These are phyloP conservation scores for Bolborhynchus lineola DNA, from an alignment of 2,113 vertebrate genomes.

Conservation along the genomic window DNA sequence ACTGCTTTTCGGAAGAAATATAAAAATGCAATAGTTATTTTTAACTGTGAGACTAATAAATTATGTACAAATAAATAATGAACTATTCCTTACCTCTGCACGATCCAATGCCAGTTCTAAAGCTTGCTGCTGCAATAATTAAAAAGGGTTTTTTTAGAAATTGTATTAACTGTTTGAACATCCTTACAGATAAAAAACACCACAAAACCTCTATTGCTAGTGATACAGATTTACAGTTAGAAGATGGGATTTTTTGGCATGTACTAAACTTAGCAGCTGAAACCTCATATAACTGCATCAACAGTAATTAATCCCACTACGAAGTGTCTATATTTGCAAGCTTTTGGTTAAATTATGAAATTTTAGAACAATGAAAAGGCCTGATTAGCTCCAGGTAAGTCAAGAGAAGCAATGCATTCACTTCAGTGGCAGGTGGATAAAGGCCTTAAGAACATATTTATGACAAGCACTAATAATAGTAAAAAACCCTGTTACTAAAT, in stretches of 20 bases:
- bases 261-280: neutral
- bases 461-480: neutral
- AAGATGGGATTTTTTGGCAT: neutral
- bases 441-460: neutral
- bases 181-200: neutral
- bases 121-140: conserved; percentile 87
- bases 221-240: neutral
- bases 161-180: neutral
- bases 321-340: neutral
- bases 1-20: neutral
- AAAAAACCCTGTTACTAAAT: neutral
- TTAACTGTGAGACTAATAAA: neutral
- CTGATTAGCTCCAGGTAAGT: neutral
- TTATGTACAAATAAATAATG: neutral
- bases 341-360: neutral
- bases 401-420: neutral
- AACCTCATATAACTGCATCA: neutral
- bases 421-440: neutral
- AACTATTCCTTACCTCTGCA: conserved; percentile 86
- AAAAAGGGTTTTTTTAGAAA: conserved; percentile 33
- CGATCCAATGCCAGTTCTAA: conserved; percentile 98
- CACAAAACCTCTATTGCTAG: neutral
- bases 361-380: neutral
- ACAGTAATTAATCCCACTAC: neutral
- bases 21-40: neutral